phyloP scores from a whole-genome alignment of 1,140 invertebrate genomes.

The Drosophila mojavensis region DNA sequence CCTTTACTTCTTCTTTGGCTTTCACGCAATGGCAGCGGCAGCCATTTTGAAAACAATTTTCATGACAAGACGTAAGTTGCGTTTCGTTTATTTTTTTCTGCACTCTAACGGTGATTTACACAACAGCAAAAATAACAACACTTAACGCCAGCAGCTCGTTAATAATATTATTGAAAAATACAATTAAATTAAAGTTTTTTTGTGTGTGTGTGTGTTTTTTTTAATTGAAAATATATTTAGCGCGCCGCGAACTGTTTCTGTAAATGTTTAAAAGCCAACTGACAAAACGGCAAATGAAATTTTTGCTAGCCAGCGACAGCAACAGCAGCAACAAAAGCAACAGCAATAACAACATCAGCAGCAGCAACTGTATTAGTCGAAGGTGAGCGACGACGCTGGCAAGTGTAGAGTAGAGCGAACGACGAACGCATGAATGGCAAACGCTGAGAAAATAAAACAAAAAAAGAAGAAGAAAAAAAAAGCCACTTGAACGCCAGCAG shows the following conservation, averaged over 20 bases:
- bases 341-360: slow-evolving; percentile 29
- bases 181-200: slow-evolving; percentile 36
- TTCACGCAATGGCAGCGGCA: slow-evolving; percentile 44
- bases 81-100: slow-evolving; percentile 13
- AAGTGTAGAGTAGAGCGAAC: slow-evolving; percentile 42
- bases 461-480: slow-evolving; percentile 23
- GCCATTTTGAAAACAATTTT: slow-evolving; percentile 52
- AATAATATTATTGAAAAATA: slow-evolving; percentile 32
- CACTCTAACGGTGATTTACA: slow-evolving; percentile 12
- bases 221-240: slow-evolving; percentile 31
- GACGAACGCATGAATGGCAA: slow-evolving; percentile 58
- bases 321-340: slow-evolving; percentile 26
- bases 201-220: slow-evolving; percentile 15
- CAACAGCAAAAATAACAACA: slow-evolving; percentile 13
- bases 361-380: slow-evolving; percentile 38
- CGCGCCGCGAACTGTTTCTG: slow-evolving; percentile 77
- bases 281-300: slow-evolving; percentile 74
- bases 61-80: slow-evolving; percentile 24
- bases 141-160: slow-evolving; percentile 13
- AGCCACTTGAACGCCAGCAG: slow-evolving; percentile 52
- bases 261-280: slow-evolving; percentile 83
- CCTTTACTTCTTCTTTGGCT: slow-evolving; percentile 21
- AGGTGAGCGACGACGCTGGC: slow-evolving; percentile 64
- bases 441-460: slow-evolving; percentile 52
- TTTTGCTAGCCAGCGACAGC: slow-evolving; percentile 45